These are phyloP conservation scores for Camponotus fellah DNA, from an alignment of 2,888 invertebrate genomes.

Conservation along the genomic window DNA sequence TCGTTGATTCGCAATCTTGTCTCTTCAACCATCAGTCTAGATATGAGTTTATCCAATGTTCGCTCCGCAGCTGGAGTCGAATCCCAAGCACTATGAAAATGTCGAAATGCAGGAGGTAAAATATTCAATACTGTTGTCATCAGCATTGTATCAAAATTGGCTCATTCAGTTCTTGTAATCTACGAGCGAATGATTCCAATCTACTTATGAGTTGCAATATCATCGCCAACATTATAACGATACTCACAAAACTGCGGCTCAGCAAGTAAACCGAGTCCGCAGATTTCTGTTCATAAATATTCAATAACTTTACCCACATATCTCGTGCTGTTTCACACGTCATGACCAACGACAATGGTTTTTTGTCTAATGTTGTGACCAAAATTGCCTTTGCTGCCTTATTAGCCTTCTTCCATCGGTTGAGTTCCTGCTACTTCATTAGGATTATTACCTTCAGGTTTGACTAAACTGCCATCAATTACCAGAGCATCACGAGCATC, in stretches of 20 bases:
- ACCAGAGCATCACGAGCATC: constrained; percentile 48
- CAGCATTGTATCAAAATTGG: constrained; percentile 49
- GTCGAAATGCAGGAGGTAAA: constrained; percentile 46
- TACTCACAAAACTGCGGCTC: constrained; percentile 22
- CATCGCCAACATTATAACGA: constrained; percentile 28
- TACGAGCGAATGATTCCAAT: constrained; percentile 33
- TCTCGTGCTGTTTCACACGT: constrained; percentile 54
- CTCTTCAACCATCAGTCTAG: constrained; percentile 55
- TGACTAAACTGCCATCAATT: constrained; percentile 44
- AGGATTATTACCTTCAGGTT: constrained; percentile 3
- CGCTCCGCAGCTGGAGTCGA: constrained; percentile 42
- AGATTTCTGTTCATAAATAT: constrained; percentile 45
- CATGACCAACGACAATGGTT: constrained; percentile 49
- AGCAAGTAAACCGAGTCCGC: constrained; percentile 42
- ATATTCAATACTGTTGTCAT: constrained; percentile 52
- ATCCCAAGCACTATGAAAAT: constrained; percentile 63
- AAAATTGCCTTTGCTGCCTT: constrained; percentile 42
- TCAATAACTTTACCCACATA: constrained; percentile 56
- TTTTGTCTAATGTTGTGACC: constrained; percentile 40
- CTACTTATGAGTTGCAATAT: constrained; percentile 52
- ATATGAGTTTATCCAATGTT: constrained; percentile 47
- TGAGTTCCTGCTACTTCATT: neutral
- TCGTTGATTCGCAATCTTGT: constrained; percentile 43
- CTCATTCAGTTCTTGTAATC: constrained; percentile 39
- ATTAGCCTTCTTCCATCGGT: neutral